These are phyloP conservation scores for Ispidina lecontei DNA, from an alignment of 2,797 vertebrate genomes.

Conservation along the genomic window DNA sequence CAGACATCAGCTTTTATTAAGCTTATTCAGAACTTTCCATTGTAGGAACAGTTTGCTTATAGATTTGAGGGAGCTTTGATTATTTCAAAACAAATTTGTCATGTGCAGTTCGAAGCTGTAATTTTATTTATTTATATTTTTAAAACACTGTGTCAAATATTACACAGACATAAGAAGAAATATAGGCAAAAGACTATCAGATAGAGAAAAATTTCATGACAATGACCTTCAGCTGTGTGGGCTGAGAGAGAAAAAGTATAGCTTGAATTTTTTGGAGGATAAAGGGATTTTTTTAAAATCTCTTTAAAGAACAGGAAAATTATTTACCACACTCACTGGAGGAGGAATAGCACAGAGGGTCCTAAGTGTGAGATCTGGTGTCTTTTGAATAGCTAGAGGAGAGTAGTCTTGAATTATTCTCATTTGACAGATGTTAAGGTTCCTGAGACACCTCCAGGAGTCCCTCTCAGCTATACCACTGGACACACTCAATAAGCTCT, in stretches of 20 bases:
- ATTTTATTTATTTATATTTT: neutral
- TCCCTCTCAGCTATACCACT: neutral
- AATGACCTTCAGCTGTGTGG: neutral
- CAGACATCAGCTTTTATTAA: slow-evolving; percentile 39
- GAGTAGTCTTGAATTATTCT: neutral
- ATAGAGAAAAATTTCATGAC: neutral
- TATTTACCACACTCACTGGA: neutral
- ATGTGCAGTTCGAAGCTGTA: neutral
- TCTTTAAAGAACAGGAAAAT: neutral
- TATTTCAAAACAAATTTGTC: slow-evolving; percentile 13
- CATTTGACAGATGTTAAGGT: neutral
- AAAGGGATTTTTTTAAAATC: neutral
- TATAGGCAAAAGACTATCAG: neutral
- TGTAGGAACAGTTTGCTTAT: neutral
- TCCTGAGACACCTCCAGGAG: neutral
- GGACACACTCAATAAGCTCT: neutral
- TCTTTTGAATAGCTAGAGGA: neutral
- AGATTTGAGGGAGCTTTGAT: slow-evolving; percentile 28
- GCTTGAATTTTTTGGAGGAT: neutral
- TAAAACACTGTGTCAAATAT: neutral
- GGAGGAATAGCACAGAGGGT: neutral
- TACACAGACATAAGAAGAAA: neutral
- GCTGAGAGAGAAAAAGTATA: neutral
- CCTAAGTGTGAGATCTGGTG: neutral
- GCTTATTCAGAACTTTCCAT: slow-evolving; percentile 17